Evolutionary conservation across 2,113 vertebrate species (phyloP), one percentile per base, ranked within the genome.

Genomic region (Entelurus aequoreus): DNA sequence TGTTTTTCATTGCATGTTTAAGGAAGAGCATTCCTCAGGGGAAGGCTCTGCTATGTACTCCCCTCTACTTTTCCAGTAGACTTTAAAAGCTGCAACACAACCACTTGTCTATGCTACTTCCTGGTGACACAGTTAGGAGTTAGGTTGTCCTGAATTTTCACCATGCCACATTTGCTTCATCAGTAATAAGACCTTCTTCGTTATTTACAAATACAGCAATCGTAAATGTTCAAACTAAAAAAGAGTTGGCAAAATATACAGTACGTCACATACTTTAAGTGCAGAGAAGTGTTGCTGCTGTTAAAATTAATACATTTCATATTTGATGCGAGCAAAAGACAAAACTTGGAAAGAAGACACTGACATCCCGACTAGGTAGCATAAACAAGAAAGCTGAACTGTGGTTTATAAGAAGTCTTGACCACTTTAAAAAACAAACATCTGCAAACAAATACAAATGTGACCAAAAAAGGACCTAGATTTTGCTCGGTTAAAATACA

Each of bases 1-100:
- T 59, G n/a, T 36, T 19, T 35, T 47, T 6, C 63, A 35, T 54
- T 71, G 58, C 74, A 76, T 81, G 66, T 62, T 80, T 79, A 19
- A 56, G 62, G 42, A 48, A 55, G 60, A 52, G 48, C 65, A 61
- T 7, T 10, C 64, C 63, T 63, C 42, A 1, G 56, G 65, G 74
- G 51, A n/a, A 63, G 55, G 52, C 48, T 62, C 19, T 54, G 60
- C 52, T 69, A 44, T 79, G 48, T 57, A 21, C 14, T 28, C 47
- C 16, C 28, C 8, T 60, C 37, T 67, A 42, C 56, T 59, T 19
- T 46, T 40, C 42, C 8, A 57, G 19, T 19, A 57, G 38, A 57
- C 5, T 10, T 40, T 57, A 12, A 57, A 13, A 4, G 10, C 16
- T n/a, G 5, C 10, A 15, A 56, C 11, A 36, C 28, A 28, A 28